Evolutionary conservation across 1,140 invertebrate genomes (phyloP).

Genomic region (Scaptomyza hsui): DNA sequence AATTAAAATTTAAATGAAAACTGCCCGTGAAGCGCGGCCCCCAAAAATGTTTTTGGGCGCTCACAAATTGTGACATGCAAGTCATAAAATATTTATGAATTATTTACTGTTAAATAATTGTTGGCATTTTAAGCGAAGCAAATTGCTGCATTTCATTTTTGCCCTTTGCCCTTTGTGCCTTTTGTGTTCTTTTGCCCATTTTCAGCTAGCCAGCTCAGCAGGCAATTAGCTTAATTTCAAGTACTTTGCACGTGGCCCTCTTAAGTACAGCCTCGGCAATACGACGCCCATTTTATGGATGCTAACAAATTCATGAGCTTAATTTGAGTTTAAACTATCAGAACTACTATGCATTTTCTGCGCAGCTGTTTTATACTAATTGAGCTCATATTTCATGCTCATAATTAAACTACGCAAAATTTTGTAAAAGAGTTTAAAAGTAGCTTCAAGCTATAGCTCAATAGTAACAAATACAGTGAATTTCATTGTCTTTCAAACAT

Average conservation of each 20-base stretch:
- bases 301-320: conserved; percentile 11
- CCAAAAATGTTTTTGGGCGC: conserved; percentile 37
- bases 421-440: neutral
- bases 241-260: conserved; percentile 16
- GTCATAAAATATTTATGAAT: conserved; percentile 79
- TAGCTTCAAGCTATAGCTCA: neutral
- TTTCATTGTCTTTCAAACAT: no score
- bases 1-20: conserved; percentile 83
- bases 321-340: neutral
- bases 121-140: conserved; percentile 57
- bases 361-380: conserved; percentile 20
- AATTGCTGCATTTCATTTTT: conserved; percentile 42
- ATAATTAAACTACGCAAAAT: no score
- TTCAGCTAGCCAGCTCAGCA: conserved; percentile 11
- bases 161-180: neutral
- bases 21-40: conserved; percentile 23
- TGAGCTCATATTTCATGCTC: neutral
- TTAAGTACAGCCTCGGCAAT: conserved; percentile 1
- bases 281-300: neutral
- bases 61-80: conserved; percentile 75
- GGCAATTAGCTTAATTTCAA: conserved; percentile 49
- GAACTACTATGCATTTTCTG: neutral
- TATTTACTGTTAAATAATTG: conserved; percentile 73
- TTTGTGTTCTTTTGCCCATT: neutral
- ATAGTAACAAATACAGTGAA: no score